A percentile compares a stretch with the other conserved stretches of the same genome.
These are phyloP conservation scores for Labeo calbasu DNA, from an alignment of 2,797 vertebrate genomes.

Conservation along the genomic window DNA sequence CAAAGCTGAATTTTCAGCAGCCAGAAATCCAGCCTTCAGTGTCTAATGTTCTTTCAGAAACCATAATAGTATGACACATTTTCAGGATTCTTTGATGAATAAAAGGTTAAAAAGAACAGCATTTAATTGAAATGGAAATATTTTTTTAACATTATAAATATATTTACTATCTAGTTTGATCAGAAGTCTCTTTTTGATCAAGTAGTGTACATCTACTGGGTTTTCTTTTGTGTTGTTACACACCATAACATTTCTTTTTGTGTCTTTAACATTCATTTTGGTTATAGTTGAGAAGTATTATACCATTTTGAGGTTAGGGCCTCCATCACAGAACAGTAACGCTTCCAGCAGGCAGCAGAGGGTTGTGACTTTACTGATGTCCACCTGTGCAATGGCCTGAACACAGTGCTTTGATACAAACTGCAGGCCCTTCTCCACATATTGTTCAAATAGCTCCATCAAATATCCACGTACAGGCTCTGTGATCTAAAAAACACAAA, in stretches of 20 bases:
- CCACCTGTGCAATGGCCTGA: conserved; percentile 86
- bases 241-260: not conserved
- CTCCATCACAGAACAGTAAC: conserved; percentile 78
- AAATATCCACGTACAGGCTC: conserved; percentile 71
- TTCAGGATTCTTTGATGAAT: not conserved
- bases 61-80: not conserved
- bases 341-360: conserved; percentile 87
- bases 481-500: conserved; percentile 48
- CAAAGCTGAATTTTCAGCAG: not conserved
- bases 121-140: not conserved
- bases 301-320: conserved; percentile 81
- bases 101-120: not conserved
- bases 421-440: conserved; percentile 84
- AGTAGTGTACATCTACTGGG: not conserved
- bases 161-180: not conserved
- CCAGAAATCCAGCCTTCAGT: not conserved
- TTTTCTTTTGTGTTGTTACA: no score
- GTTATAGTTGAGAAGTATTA: not conserved
- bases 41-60: not conserved
- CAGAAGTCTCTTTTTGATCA: no score
- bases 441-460: conserved; percentile 80
- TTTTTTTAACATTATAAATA: not conserved
- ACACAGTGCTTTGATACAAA: conserved; percentile 80
- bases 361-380: conserved; percentile 89
- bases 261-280: not conserved